A percentile compares a stretch with the other conserved stretches of the same genome.
Evolutionary conservation across 23 tunicate genomes (phyloP).

Genomic region (Botrylloides violaceus): DNA sequence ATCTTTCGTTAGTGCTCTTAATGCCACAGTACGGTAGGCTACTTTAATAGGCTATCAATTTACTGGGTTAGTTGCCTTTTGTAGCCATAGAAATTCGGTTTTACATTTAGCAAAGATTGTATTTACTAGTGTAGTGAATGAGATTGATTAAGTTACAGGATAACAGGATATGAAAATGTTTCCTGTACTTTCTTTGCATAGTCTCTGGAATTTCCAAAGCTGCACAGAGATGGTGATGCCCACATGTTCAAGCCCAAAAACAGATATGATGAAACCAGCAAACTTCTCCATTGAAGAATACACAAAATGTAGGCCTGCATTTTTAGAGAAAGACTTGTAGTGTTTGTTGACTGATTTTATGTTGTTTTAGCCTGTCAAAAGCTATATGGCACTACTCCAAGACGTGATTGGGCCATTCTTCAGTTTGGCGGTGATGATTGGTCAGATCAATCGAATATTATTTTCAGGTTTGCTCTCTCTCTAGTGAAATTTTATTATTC

Average conservation of each 20-base stretch:
- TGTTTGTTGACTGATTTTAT: neutral
- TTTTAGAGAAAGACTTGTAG: neutral
- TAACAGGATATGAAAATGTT: neutral
- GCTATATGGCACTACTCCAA: slow-evolving; percentile 44
- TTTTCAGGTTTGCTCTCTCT: slow-evolving; percentile 83
- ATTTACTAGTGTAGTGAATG: too few species aligned
- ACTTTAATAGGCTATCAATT: neutral
- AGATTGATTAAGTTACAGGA: too few species aligned
- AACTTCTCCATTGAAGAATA: slow-evolving; percentile 34
- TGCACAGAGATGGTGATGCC: slow-evolving; percentile 84
- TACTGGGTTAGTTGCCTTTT: neutral
- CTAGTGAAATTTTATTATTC: too few species aligned
- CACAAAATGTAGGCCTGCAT: neutral
- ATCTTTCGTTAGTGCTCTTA: too few species aligned
- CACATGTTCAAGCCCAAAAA: slow-evolving; percentile 39
- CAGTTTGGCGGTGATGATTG: slow-evolving; percentile 59
- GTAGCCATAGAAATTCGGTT: neutral
- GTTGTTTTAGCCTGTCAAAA: slow-evolving; percentile 33
- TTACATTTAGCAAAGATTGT: too few species aligned
- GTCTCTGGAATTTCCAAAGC: slow-evolving; percentile 56
- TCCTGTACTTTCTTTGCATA: neutral
- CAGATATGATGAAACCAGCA: slow-evolving; percentile 56
- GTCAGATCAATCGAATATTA: slow-evolving; percentile 47
- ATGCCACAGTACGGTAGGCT: too few species aligned
- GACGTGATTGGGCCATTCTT: slow-evolving; percentile 49